phyloP scores from a whole-genome alignment of 2,113 vertebrate species.

The human (Homo sapiens) region DNA sequence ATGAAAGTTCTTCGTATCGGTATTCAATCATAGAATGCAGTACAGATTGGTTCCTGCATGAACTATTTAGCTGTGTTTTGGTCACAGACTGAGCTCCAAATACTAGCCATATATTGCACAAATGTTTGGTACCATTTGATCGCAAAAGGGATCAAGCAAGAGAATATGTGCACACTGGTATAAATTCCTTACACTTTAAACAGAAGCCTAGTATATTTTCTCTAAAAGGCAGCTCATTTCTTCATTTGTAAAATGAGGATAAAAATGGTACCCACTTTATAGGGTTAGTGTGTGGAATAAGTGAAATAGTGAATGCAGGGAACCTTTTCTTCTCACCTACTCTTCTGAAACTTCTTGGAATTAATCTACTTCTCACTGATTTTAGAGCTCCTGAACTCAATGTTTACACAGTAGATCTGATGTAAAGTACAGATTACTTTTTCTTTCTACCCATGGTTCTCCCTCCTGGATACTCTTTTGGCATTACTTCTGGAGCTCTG shows the following conservation, averaged over 20 bases:
- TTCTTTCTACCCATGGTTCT: neutral
- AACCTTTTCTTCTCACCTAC: neutral
- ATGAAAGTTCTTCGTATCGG: neutral
- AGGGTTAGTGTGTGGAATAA: neutral
- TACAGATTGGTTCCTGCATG: neutral
- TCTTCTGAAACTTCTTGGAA: neutral
- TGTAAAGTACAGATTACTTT: neutral
- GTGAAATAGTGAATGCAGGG: neutral
- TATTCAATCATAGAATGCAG: neutral
- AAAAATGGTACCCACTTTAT: neutral
- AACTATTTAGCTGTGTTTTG: neutral
- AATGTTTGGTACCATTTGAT: neutral
- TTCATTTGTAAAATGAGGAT: neutral
- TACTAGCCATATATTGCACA: neutral
- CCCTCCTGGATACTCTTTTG: neutral
- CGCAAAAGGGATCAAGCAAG: neutral
- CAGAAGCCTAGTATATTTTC: slow-evolving; percentile 4
- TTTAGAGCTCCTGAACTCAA: neutral
- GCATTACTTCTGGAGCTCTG: neutral
- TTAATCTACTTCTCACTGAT: neutral
- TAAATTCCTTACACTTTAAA: neutral
- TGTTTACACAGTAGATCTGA: neutral
- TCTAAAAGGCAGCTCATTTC: neutral
- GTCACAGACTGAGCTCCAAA: neutral
- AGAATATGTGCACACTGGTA: neutral